Evolutionary conservation across 2,888 invertebrate genomes (phyloP).

Genomic region (Dorcus hopei): DNA sequence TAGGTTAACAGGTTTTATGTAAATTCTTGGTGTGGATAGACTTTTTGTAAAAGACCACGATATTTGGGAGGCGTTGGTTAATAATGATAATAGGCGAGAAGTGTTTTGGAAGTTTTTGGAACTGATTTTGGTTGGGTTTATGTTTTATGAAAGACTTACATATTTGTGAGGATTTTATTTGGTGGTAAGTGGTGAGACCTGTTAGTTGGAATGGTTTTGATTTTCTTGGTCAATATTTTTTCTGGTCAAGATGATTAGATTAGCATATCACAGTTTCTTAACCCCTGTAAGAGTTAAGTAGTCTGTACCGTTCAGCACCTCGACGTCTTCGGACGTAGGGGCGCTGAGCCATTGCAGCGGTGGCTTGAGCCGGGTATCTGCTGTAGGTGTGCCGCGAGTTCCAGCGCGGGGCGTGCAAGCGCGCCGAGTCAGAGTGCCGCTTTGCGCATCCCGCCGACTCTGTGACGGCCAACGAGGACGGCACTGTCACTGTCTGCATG

Average conservation of each 20-base stretch:
- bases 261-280: not conserved
- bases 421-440: constrained; percentile 96
- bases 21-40: too few species aligned
- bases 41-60: too few species aligned
- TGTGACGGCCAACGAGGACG: constrained; percentile 95
- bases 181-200: not conserved
- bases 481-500: constrained; percentile 99
- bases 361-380: constrained; percentile 50
- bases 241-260: not conserved
- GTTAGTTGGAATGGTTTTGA: not conserved
- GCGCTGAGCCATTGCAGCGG: constrained; percentile 36
- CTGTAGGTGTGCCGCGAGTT: constrained; percentile 96
- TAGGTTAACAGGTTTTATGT: too few species aligned
- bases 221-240: not conserved
- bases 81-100: too few species aligned
- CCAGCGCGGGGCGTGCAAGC: constrained; percentile 98
- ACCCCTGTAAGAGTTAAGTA: not conserved
- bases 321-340: constrained; percentile 6
- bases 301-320: constrained; percentile 2
- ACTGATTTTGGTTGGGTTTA: too few species aligned
- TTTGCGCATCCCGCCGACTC: constrained; percentile 98
- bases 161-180: too few species aligned
- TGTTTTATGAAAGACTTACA: too few species aligned
- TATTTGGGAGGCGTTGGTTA: too few species aligned
- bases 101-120: too few species aligned